phyloP scores from a whole-genome alignment of 1,140 invertebrate genomes.

The Amyelois transitella region DNA sequence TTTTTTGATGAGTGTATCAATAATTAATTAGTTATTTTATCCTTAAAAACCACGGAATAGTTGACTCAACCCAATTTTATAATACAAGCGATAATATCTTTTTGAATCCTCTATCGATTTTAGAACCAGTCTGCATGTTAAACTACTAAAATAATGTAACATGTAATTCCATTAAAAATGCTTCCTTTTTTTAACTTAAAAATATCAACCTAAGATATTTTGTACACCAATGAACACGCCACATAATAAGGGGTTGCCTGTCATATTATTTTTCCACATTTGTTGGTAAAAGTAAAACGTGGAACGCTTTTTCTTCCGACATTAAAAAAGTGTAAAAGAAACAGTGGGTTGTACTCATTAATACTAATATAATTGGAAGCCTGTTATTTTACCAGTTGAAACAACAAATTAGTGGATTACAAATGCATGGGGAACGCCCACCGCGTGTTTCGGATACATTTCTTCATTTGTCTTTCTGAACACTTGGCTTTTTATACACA shows the following conservation, averaged over 20 bases:
- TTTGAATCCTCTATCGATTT: no score
- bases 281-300: neutral
- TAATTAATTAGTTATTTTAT: no score
- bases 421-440: slow-evolving; percentile 62
- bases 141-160: no score
- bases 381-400: slow-evolving; percentile 62
- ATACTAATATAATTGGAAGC: slow-evolving; percentile 66
- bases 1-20: no score
- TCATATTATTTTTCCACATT: neutral
- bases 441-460: slow-evolving; percentile 43
- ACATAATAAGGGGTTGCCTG: neutral
- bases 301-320: neutral
- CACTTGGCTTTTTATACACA: slow-evolving; percentile 15
- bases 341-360: slow-evolving; percentile 49
- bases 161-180: neutral
- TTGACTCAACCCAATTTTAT: no score
- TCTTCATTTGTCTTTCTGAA: slow-evolving; percentile 61
- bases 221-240: no score
- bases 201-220: no score
- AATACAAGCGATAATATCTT: no score
- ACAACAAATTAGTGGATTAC: slow-evolving; percentile 70
- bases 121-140: no score
- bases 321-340: slow-evolving; percentile 30
- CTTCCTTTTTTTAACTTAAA: no score
- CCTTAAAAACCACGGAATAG: no score